A percentile compares a stretch with the other conserved stretches of the same genome.
phyloP scores from a whole-genome alignment of 2,113 vertebrate genomes.

The Girardinichthys multiradiatus region DNA sequence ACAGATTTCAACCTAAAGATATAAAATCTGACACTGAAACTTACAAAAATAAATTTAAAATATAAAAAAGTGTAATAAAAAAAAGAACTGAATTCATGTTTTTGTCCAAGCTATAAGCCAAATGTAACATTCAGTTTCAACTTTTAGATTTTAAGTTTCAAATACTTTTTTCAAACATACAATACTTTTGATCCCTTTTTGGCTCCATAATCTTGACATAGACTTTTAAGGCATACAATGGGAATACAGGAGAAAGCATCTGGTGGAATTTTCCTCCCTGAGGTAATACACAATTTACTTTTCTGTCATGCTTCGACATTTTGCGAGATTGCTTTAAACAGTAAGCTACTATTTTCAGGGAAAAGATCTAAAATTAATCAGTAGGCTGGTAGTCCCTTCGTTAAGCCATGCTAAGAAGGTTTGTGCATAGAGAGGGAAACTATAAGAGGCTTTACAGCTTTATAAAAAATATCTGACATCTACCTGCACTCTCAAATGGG shows the following conservation, averaged over 20 bases:
- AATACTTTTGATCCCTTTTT: too few relatives aligned
- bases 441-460: conserved; percentile 80
- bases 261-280: conserved; percentile 49
- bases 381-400: conserved; percentile 66
- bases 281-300: conserved; percentile 49
- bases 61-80: too few relatives aligned
- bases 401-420: conserved; percentile 76
- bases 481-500: conserved; percentile 78
- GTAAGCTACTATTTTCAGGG: conserved; percentile 80
- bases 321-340: conserved; percentile 75
- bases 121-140: too few relatives aligned
- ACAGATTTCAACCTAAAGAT: too few relatives aligned
- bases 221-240: conserved; percentile 2
- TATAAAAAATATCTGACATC: conserved; percentile 79
- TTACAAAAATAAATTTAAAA: too few relatives aligned
- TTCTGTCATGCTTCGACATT: conserved; percentile 50
- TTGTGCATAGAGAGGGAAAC: conserved; percentile 60
- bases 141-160: too few relatives aligned
- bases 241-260: conserved; percentile 53
- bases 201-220: too few relatives aligned
- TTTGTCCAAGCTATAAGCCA: too few relatives aligned
- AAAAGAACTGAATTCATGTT: too few relatives aligned
- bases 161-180: too few relatives aligned
- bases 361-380: conserved; percentile 82
- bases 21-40: too few relatives aligned